Conservation (phyloP, 2,888 invertebrate species). For the Arctia plantaginis region DNA sequence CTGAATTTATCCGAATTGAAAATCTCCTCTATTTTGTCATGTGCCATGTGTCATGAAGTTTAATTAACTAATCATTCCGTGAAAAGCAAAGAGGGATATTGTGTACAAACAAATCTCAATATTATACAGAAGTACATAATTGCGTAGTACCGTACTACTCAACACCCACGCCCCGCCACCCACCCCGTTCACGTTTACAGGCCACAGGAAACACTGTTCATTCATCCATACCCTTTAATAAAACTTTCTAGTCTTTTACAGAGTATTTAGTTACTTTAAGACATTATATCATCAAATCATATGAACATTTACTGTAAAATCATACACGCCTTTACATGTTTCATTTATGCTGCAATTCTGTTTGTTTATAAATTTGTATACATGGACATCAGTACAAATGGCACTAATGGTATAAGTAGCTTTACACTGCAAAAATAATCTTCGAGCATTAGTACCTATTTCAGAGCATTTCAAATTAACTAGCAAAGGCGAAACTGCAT, state of each 20-base stretch:
- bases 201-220: slow-evolving; percentile 55
- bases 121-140: slow-evolving; percentile 17
- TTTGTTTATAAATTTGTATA: background rate
- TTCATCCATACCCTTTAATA: slow-evolving; percentile 66
- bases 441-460: background rate
- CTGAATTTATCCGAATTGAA: background rate
- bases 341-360: background rate
- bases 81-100: slow-evolving; percentile 15
- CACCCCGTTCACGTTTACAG: slow-evolving; percentile 43
- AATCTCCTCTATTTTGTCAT: background rate
- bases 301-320: slow-evolving; percentile 21
- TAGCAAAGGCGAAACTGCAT: background rate
- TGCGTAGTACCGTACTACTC: slow-evolving; percentile 47
- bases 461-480: background rate
- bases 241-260: slow-evolving; percentile 53
- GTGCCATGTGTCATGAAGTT: background rate
- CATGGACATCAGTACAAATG: background rate
- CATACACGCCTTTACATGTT: slow-evolving; percentile 31
- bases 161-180: slow-evolving; percentile 38
- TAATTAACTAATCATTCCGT: background rate
- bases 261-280: slow-evolving; percentile 45
- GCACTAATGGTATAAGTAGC: background rate
- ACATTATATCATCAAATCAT: slow-evolving; percentile 32
- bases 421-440: background rate
- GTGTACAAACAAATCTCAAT: slow-evolving; percentile 52